Evolutionary conservation across 2,888 invertebrate genomes (phyloP), one percentile per base, ranked within the genome.

Genomic region (Leptopilina myrica): DNA sequence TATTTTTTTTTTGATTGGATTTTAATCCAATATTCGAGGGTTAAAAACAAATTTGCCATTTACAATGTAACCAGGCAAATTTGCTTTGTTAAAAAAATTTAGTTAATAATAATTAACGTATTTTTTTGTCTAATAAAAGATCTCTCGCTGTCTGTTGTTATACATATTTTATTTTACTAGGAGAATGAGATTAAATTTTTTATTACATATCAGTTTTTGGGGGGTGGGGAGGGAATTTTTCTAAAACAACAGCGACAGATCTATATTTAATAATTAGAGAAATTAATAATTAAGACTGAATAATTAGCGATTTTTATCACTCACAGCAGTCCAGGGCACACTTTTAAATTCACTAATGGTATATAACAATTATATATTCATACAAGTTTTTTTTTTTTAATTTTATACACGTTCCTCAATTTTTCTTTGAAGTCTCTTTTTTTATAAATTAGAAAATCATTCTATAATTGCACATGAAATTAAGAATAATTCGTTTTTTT

Each of bases 361-460:
- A 33, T 73, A 73, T 73, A 73, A 73, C 73, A 73, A 73, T 73
- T 20, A 73, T 56, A 33, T 43, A 59, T 73, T 73, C 73, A 73
- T 40, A 56, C 73, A 73, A 73, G 8, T 73, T 73, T 33, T 33
- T 33, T 33, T 33, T 33, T 33, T 33, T 59, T 11, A 56, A n/a
- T 26, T 40, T 73, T 73, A 26, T 49, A 73, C 56, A 73, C 33
- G 56, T n/a, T 33, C 33, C 33, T 33, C 5, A 26, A 53, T 53
- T 33, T 64, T 73, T n/a, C 56, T 56, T 8, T 73, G 14, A 73
- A 53, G 56, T 73, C 26, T 53, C 33, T 73, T 73, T 20, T 20
- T 43, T 43, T 8, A 73, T 73, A 26, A 33, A 33, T 62, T 53
- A 59, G 53, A 2, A 53, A 73, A 59, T n/a, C 53, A 53, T 73